These are phyloP conservation scores for Drosophila prosaltans DNA, from an alignment of 1,140 invertebrate species.

Conservation along the genomic window DNA sequence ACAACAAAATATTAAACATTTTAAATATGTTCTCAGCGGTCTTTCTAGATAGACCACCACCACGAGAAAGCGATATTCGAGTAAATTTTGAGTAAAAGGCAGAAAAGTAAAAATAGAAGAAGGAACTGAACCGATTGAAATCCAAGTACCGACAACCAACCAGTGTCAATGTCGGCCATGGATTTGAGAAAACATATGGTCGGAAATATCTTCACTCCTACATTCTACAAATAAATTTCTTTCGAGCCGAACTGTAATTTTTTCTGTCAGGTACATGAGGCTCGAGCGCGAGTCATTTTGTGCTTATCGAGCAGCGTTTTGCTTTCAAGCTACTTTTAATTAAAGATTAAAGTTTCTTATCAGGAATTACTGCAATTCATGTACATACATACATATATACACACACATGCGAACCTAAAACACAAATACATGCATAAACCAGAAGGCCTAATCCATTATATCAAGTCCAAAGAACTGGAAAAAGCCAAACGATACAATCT, in stretches of 20 bases:
- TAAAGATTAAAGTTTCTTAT: constrained; percentile 75
- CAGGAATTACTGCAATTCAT: constrained; percentile 66
- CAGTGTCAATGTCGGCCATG: not conserved
- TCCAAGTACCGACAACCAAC: not conserved
- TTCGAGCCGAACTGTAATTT: constrained; percentile 75
- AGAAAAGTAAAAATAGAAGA: no score
- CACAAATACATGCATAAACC: not conserved
- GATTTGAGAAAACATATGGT: not conserved
- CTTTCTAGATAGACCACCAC: no score
- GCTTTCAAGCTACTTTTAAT: constrained; percentile 69
- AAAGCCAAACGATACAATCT: not conserved
- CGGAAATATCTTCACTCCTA: constrained; percentile 11
- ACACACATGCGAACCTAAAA: not conserved
- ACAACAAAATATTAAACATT: no score
- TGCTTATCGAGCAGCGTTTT: constrained; percentile 69
- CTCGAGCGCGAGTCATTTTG: constrained; percentile 34
- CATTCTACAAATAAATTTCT: constrained; percentile 41
- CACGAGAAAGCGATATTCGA: no score
- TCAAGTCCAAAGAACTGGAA: not conserved
- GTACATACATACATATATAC: constrained; percentile 16
- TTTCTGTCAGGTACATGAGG: constrained; percentile 59
- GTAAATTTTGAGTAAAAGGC: no score
- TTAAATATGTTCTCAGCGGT: no score
- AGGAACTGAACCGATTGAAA: not conserved
- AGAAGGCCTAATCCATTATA: not conserved